Base-by-base conservation (phyloP, 2,888 invertebrate genomes). In the Drosophila emarginata region DNA sequence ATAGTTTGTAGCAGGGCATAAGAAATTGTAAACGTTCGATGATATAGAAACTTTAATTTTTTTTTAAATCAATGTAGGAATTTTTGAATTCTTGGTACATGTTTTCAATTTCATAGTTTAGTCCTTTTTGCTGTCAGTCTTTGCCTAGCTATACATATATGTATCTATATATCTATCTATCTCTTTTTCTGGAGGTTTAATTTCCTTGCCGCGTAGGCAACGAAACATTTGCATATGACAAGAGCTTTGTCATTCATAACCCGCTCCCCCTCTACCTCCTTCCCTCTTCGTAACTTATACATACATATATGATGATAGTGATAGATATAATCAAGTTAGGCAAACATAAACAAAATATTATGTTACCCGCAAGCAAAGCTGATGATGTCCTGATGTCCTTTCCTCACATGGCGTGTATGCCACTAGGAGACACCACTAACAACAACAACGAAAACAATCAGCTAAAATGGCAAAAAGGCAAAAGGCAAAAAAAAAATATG, bases 281-380 rank as follows among this genome's bases (percentile, higher is more conserved):
- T 3, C 45, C 15, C 7, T 3, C 18, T 4, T 0, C 3, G 9
- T 3, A n/a, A 39, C 4, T 6, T 21, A 4, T 6, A 14, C 6
- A 39, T 64, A 53, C 53, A 51, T 72, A 57, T 70, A 73, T 70
- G 73, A 72, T 82, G 78, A 82, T 78, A 83, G 78, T 79, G 81
- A 78, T 78, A 78, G 78, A 78, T 83, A 81, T 79, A 79, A 79
- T 81, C 85, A 79, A 85, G 82, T 81, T 81, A 79, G 67, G 79
- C 79, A 79, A 79, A 79, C 76, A 84, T 85, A 79, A 79, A 84
- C 79, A 79, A 85, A 79, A 80, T 79, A 79, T 79, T 80, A 84
- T 78, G 76, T 84, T 80, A 80, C 84, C 76, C 84, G 75, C 64
- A 64, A 74, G 77, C 63, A 61, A 61, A 52, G 51, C 32, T 56